Base-by-base conservation (phyloP, 2,797 vertebrate species). In the Phalanger gymnotis region DNA sequence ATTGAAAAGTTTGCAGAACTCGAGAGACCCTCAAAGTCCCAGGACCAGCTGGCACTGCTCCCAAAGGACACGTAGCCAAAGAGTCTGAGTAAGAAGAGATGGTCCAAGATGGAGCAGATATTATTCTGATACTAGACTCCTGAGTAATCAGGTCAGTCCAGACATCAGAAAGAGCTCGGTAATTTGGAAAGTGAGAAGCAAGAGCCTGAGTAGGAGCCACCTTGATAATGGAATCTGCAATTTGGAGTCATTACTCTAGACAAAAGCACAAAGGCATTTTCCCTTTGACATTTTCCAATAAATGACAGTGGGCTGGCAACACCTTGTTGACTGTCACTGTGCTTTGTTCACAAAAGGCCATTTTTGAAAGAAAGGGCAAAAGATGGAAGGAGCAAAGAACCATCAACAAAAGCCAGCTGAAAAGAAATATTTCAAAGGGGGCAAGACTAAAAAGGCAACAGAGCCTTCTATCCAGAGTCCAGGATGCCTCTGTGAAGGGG, bases 1-100 rank as follows among this genome's bases (percentile, higher is more conserved):
- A 34, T 0, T 0, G 25, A 61, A 73, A 13, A 9, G 2, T 90
- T 22, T 90, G 25, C 0, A 28, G 56, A 96, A 90, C 53, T 93
- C 47, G n/a, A 90, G 4, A 22, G 90, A 40, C 40, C 47, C 54
- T 16, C 61, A 56, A 91, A 92, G 53, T 53, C 87, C 56, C 93
- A 73, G 90, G 47, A 91, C 40, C 93, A 96, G 92, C n/a, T 90
- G 40, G 47, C 34, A 94, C 66, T 95, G 16, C 54, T 90, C 34
- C 66, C 5, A 95, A 91, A 92, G 40, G 9, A 87, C 40, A 27
- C 10, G 5, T 16, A 27, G 22, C 0, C 55, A 94, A 90, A 27
- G 66, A 9, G 55, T 54, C 31, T 30, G 13, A 30, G 34, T 16
- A 25, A 47, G 58, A 2, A 47, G 11, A 92, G 27, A 30, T 81